phyloP scores from a whole-genome alignment of 2,888 invertebrate genomes.

The Labia minor region DNA sequence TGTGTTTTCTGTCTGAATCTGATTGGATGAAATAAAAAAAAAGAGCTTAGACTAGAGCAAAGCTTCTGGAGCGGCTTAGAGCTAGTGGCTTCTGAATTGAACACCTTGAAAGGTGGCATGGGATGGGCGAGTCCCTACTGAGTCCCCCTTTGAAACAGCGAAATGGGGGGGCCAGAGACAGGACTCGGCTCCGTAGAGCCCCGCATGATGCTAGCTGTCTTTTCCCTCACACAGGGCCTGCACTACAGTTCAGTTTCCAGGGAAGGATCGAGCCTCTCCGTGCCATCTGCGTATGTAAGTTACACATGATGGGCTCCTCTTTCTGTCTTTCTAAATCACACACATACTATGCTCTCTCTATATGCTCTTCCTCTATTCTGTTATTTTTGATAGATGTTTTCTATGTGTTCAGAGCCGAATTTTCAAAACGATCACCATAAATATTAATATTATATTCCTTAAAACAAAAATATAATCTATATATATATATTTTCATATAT shows the following conservation, averaged over 20 bases:
- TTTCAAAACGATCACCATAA: background rate
- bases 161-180: background rate
- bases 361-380: background rate
- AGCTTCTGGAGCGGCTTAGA: slow-evolving; percentile 8
- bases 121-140: background rate
- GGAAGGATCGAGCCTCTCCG: slow-evolving; percentile 73
- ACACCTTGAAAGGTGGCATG: background rate
- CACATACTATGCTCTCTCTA: slow-evolving; percentile 14
- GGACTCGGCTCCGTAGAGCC: background rate
- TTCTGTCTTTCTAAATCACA: slow-evolving; percentile 19
- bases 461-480: too few species aligned
- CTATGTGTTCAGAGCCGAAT: background rate
- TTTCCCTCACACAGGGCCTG: slow-evolving; percentile 39
- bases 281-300: slow-evolving; percentile 61
- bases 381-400: background rate
- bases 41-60: background rate
- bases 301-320: slow-evolving; percentile 9
- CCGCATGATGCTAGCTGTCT: slow-evolving; percentile 17
- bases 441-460: too few species aligned
- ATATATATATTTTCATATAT: too few species aligned
- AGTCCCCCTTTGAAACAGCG: background rate
- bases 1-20: too few species aligned
- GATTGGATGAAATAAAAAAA: too few species aligned
- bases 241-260: slow-evolving; percentile 49
- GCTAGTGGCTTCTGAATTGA: slow-evolving; percentile 1